These are phyloP conservation scores for Manis pentadactyla DNA, from an alignment of 2,797 vertebrate genomes.

Conservation along the genomic window DNA sequence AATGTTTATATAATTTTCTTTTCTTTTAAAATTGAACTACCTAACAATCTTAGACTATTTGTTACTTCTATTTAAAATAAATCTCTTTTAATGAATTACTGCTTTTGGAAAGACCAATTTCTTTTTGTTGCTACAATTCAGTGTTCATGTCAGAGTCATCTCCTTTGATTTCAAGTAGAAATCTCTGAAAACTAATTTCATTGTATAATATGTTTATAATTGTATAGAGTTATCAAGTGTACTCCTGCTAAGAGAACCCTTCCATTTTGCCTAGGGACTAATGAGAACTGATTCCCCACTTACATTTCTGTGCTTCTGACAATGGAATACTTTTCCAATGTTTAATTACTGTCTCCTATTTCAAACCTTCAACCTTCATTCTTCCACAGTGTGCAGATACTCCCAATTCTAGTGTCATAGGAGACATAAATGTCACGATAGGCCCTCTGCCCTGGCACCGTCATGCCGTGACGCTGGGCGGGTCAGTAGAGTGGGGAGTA, in stretches of 20 bases:
- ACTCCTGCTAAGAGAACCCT: neutral
- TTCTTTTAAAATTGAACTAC: slow-evolving; percentile 26
- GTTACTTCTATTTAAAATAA: neutral
- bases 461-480: neutral
- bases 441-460: neutral
- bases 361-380: neutral
- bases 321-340: neutral
- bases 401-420: neutral
- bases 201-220: neutral
- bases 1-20: neutral
- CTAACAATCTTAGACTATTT: neutral
- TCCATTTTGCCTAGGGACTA: neutral
- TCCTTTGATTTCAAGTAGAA: slow-evolving; percentile 34
- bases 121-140: neutral
- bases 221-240: neutral
- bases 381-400: neutral
- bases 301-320: neutral
- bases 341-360: neutral
- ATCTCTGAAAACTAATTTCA: neutral
- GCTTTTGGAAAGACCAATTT: neutral
- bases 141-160: neutral
- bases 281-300: neutral
- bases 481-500: neutral
- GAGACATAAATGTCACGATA: neutral
- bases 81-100: slow-evolving; percentile 11